Conservation (phyloP, 2,888 invertebrate genomes). For the Tipula confusa region DNA sequence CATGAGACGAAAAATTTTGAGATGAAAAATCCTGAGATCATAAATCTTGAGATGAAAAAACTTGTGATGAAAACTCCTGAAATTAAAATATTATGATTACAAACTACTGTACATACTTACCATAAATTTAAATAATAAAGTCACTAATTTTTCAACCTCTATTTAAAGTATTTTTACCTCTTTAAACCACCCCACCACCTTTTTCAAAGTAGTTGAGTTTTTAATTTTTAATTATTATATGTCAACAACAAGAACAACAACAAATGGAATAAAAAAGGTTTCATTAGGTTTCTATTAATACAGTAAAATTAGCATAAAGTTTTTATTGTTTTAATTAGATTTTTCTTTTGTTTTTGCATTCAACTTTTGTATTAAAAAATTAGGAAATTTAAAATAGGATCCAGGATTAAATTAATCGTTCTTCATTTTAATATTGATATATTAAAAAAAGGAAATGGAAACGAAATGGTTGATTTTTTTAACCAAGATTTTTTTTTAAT, state of each 20-base stretch:
- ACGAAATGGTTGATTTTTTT: not conserved
- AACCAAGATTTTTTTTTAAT: not conserved
- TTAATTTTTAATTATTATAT: not conserved
- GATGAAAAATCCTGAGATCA: no score
- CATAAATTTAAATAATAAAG: no score
- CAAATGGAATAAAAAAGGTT: not conserved
- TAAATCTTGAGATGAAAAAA: no score
- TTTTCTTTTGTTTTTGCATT: no score
- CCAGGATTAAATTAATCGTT: not conserved
- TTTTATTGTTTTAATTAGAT: not conserved
- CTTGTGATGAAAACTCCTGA: no score
- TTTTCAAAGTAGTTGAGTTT: not conserved
- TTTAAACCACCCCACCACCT: not conserved
- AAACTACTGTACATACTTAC: no score
- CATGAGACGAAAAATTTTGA: no score
- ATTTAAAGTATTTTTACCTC: no score
- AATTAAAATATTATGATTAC: no score
- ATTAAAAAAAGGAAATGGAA: not conserved
- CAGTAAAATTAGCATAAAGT: not conserved
- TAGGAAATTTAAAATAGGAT: not conserved
- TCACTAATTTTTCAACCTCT: no score
- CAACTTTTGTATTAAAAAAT: not conserved
- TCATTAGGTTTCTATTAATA: not conserved
- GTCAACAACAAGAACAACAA: not conserved
- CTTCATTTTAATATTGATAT: not conserved